Evolutionary conservation across 2,797 vertebrate species (phyloP).

Genomic region (Rhinella marina): DNA sequence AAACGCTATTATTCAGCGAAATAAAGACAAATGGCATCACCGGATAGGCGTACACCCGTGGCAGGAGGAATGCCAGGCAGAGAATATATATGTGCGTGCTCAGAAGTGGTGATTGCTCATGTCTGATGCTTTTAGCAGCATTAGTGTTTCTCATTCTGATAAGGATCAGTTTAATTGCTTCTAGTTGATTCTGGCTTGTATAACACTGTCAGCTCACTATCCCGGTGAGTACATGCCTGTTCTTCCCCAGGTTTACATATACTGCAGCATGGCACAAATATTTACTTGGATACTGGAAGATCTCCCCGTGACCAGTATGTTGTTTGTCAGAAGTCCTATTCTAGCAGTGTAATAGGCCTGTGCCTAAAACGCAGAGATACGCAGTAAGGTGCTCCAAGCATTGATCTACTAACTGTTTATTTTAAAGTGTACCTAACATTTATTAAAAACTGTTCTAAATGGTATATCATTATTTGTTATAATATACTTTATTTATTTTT

Average conservation of each 20-base stretch:
- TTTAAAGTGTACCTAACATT: no score
- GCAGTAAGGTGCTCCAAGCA: no score
- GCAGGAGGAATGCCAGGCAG: background rate
- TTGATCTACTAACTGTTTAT: no score
- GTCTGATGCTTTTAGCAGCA: background rate
- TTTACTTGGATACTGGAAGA: background rate
- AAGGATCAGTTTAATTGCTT: constrained; percentile 40
- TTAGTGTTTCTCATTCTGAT: constrained; percentile 38
- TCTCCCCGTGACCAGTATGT: background rate
- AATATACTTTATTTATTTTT: no score
- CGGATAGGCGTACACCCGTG: background rate
- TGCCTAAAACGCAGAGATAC: background rate
- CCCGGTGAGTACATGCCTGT: background rate
- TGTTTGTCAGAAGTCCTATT: background rate
- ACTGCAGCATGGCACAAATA: background rate
- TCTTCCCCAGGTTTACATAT: constrained; percentile 6
- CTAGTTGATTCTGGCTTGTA: constrained; percentile 26
- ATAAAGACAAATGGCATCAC: constrained; percentile 49
- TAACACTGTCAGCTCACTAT: constrained; percentile 11
- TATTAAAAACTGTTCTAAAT: no score
- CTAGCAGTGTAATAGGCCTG: background rate
- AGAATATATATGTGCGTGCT: constrained; percentile 22
- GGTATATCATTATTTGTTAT: no score
- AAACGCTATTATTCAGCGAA: constrained; percentile 33
- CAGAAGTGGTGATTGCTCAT: constrained; percentile 20